A percentile compares a stretch with the other conserved stretches of the same genome.
Evolutionary conservation across 2,888 invertebrate species (phyloP).

Genomic region (Synanthedon tipuliformis): DNA sequence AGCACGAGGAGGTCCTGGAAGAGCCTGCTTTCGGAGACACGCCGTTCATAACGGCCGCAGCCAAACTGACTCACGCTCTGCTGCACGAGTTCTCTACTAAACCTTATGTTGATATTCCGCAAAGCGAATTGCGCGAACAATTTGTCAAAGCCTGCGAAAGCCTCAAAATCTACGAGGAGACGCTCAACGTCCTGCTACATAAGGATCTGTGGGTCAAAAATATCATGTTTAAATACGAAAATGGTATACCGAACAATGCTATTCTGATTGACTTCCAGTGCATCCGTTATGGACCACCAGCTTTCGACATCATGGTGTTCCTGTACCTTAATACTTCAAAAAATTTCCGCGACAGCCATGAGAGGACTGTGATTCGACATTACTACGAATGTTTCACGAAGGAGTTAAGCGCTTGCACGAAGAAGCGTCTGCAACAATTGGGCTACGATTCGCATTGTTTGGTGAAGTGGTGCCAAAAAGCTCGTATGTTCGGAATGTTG

Average conservation of each 20-base stretch:
- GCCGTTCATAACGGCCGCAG: conserved; percentile 33
- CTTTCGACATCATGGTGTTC: conserved; percentile 41
- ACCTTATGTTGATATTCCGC: conserved; percentile 20
- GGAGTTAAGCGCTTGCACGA: conserved; percentile 21
- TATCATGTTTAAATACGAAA: conserved; percentile 42
- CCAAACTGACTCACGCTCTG: conserved; percentile 33
- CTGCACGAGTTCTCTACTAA: conserved; percentile 32
- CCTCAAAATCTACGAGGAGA: conserved; percentile 23
- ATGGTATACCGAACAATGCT: conserved; percentile 26
- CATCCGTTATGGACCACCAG: conserved; percentile 42
- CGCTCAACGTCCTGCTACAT: conserved; percentile 43
- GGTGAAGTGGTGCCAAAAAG: conserved; percentile 20
- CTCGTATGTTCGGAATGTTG: conserved; percentile 25
- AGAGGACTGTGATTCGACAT: conserved; percentile 22
- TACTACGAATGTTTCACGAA: conserved; percentile 33
- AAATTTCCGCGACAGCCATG: conserved; percentile 29
- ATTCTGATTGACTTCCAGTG: conserved; percentile 50
- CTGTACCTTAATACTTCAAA: conserved; percentile 36
- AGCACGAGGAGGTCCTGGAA: conserved; percentile 20
- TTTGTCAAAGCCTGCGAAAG: conserved; percentile 31
- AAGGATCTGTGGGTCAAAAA: conserved; percentile 55
- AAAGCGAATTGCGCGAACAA: conserved; percentile 18
- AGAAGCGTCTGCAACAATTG: conserved; percentile 19
- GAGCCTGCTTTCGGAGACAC: conserved; percentile 35
- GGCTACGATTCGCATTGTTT: conserved; percentile 23